phyloP scores from a whole-genome alignment of 2,888 invertebrate species.

The Synergus gifuensis region DNA sequence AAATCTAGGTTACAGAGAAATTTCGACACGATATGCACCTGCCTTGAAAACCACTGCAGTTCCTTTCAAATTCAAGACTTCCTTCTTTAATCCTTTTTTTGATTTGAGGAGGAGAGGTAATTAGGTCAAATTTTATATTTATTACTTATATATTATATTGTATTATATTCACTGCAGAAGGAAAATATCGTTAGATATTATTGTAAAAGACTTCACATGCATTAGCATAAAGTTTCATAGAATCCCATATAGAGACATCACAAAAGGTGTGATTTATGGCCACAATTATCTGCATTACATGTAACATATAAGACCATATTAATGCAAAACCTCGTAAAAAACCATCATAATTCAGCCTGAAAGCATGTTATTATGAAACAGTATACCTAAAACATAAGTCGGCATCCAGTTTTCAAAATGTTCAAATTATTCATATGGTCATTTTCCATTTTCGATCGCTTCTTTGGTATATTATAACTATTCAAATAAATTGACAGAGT shows the following conservation, averaged over 20 bases:
- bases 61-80: conserved; percentile 7
- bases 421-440: background rate
- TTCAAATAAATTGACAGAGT: background rate
- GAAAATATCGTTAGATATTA: background rate
- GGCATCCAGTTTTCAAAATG: background rate
- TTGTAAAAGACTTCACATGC: background rate
- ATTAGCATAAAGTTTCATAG: background rate
- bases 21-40: conserved; percentile 28
- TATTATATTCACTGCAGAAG: background rate
- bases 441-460: no score
- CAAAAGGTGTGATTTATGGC: conserved; percentile 15
- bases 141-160: no score
- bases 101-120: background rate
- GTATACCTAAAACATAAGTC: background rate
- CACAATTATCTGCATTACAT: conserved; percentile 10
- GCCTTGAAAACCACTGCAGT: background rate
- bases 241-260: conserved; percentile 3
- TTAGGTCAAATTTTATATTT: background rate
- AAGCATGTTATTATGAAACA: conserved; percentile 2
- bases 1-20: conserved; percentile 39
- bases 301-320: conserved; percentile 13
- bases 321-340: conserved; percentile 26
- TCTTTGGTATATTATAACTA: no score
- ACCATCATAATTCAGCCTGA: conserved; percentile 23
- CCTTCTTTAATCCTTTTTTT: background rate